These are phyloP conservation scores for Microtus richardsoni DNA, from an alignment of 2,113 vertebrate genomes.

Conservation along the genomic window DNA sequence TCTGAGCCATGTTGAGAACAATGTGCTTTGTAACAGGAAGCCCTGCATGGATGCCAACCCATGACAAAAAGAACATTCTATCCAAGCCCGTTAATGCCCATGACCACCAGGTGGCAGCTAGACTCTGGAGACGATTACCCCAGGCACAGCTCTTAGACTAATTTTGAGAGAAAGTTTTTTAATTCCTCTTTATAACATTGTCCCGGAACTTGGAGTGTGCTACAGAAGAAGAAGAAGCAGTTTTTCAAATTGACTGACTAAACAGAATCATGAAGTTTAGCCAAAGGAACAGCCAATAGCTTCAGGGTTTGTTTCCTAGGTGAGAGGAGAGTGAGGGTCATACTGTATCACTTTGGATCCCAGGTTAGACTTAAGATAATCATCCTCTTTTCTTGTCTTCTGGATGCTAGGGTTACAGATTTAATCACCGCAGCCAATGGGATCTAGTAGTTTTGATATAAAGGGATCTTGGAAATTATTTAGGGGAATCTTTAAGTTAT, in stretches of 20 bases:
- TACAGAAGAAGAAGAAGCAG: slow-evolving; percentile 8
- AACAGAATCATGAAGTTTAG: slow-evolving; percentile 27
- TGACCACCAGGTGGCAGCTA: slow-evolving; percentile 66
- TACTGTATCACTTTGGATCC: neutral
- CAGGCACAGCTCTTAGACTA: neutral
- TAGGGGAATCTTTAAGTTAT: neutral
- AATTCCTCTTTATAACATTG: slow-evolving; percentile 26
- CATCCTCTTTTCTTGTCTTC: neutral
- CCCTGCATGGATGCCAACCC: neutral
- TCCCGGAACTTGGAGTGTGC: slow-evolving; percentile 36
- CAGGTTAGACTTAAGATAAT: neutral
- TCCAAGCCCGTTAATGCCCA: neutral
- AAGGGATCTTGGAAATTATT: neutral
- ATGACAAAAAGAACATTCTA: neutral
- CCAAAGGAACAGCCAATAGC: neutral
- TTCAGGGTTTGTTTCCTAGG: neutral
- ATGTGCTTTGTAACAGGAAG: neutral
- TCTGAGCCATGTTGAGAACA: slow-evolving; percentile 35
- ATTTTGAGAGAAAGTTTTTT: slow-evolving; percentile 33
- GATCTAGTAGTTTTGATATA: slow-evolving; percentile 6
- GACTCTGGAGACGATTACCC: slow-evolving; percentile 31
- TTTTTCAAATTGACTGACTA: slow-evolving; percentile 52
- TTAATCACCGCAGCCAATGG: neutral
- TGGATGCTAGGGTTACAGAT: neutral
- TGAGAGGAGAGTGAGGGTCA: neutral